These are phyloP conservation scores for Zaprionus taronus DNA, from an alignment of 1,140 invertebrate species.

Conservation along the genomic window DNA sequence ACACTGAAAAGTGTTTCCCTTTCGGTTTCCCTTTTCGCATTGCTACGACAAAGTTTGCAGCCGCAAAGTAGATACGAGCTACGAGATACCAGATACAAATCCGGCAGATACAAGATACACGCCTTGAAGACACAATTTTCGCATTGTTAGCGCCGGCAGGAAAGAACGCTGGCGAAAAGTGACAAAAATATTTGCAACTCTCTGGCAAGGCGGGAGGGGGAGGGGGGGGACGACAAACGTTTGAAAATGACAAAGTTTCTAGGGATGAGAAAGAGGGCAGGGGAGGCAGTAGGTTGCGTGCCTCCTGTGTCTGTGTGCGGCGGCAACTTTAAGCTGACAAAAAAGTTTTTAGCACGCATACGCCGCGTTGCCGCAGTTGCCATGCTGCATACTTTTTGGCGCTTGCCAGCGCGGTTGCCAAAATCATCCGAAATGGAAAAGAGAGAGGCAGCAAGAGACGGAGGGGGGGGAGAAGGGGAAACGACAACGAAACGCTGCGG, in stretches of 20 bases:
- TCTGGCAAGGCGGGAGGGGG: not conserved
- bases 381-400: slow-evolving; percentile 76
- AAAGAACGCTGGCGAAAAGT: slow-evolving; percentile 68
- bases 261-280: not conserved
- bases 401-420: slow-evolving; percentile 41
- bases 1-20: too few relatives aligned
- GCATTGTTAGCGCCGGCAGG: slow-evolving; percentile 56
- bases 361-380: slow-evolving; percentile 69
- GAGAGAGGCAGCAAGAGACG: slow-evolving; percentile 3
- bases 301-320: not conserved
- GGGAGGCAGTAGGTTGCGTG: not conserved
- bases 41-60: slow-evolving; percentile 10
- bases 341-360: slow-evolving; percentile 78
- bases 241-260: slow-evolving; percentile 73
- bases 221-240: slow-evolving; percentile 23
- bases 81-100: slow-evolving; percentile 24
- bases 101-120: slow-evolving; percentile 56
- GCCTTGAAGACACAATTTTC: slow-evolving; percentile 71
- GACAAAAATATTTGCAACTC: slow-evolving; percentile 65
- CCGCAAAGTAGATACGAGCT: slow-evolving; percentile 43
- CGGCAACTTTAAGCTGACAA: slow-evolving; percentile 68
- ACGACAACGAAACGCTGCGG: slow-evolving; percentile 8
- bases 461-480: not conserved
- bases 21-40: not conserved
- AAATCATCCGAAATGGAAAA: slow-evolving; percentile 9